These are phyloP conservation scores for Hippocampus kuda DNA, from an alignment of 2,797 vertebrate genomes.

Conservation along the genomic window DNA sequence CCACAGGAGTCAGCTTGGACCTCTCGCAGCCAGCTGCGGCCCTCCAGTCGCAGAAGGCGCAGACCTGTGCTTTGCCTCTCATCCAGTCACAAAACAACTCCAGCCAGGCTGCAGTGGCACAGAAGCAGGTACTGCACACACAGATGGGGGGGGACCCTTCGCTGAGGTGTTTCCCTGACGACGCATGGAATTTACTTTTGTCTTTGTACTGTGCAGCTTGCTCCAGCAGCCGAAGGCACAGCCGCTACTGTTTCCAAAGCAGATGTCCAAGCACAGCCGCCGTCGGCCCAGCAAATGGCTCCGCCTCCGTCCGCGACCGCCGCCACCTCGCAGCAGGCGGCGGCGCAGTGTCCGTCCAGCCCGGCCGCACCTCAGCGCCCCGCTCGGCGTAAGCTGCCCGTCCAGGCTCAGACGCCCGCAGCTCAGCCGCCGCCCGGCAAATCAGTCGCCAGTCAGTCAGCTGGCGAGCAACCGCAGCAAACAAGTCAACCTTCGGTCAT, in stretches of 20 bases:
- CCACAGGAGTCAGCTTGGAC: conserved; percentile 68
- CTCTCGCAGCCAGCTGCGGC: conserved; percentile 73
- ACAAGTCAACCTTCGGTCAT: conserved; percentile 27
- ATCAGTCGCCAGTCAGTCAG: conserved; percentile 24
- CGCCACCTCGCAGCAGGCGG: conserved; percentile 50
- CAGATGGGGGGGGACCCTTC: not conserved
- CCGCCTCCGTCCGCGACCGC: conserved; percentile 25
- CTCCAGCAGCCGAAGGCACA: conserved; percentile 49
- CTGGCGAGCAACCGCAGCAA: conserved; percentile 25
- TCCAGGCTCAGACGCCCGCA: conserved; percentile 31
- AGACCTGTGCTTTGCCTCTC: conserved; percentile 56
- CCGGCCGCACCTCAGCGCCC: conserved; percentile 68
- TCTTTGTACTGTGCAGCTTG: conserved; percentile 39
- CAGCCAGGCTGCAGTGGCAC: conserved; percentile 47
- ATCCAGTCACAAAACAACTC: conserved; percentile 59
- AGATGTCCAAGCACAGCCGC: conserved; percentile 47
- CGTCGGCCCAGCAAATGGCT: conserved; percentile 38
- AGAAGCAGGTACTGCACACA: conserved; percentile 53
- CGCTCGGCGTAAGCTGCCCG: conserved; percentile 60
- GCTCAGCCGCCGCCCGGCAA: conserved; percentile 42
- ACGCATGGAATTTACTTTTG: not conserved
- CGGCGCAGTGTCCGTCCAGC: conserved; percentile 55
- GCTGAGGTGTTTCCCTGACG: not conserved
- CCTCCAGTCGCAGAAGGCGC: conserved; percentile 71
- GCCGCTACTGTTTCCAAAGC: conserved; percentile 42